phyloP scores from a whole-genome alignment of 2,113 vertebrate species.

The Hylia prasina region DNA sequence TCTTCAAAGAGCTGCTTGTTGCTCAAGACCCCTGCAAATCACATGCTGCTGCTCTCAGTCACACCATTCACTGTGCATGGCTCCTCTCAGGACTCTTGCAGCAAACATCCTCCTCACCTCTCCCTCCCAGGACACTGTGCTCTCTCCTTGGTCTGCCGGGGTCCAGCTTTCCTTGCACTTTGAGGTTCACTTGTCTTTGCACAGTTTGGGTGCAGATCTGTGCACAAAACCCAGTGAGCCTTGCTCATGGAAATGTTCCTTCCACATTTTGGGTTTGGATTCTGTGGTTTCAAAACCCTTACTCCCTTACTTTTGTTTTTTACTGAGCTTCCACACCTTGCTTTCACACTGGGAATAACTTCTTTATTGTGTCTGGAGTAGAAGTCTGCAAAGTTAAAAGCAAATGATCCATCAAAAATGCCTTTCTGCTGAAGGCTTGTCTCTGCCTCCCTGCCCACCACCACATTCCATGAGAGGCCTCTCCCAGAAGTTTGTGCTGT shows the following conservation, averaged over 20 bases:
- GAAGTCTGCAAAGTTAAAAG: background rate
- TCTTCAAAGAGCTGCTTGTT: conserved; percentile 18
- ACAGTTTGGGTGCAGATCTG: background rate
- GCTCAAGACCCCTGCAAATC: conserved; percentile 37
- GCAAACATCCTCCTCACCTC: background rate
- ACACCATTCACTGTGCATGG: background rate
- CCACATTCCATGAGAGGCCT: background rate
- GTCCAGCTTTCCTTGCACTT: background rate
- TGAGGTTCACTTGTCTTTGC: background rate
- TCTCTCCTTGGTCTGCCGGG: background rate
- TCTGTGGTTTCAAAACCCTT: background rate
- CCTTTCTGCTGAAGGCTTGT: background rate
- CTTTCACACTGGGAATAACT: background rate
- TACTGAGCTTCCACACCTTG: background rate
- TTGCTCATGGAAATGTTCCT: background rate
- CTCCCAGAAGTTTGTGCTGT: background rate
- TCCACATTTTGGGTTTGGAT: background rate
- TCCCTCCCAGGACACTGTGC: background rate
- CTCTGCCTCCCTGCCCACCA: background rate
- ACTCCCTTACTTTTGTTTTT: background rate
- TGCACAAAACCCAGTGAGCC: background rate
- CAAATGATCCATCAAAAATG: background rate
- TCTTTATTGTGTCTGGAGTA: background rate
- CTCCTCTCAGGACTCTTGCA: conserved; percentile 14
- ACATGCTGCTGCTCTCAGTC: background rate